Evolutionary conservation across 2,888 invertebrate genomes (phyloP).

Genomic region (Ethmia dodecea): DNA sequence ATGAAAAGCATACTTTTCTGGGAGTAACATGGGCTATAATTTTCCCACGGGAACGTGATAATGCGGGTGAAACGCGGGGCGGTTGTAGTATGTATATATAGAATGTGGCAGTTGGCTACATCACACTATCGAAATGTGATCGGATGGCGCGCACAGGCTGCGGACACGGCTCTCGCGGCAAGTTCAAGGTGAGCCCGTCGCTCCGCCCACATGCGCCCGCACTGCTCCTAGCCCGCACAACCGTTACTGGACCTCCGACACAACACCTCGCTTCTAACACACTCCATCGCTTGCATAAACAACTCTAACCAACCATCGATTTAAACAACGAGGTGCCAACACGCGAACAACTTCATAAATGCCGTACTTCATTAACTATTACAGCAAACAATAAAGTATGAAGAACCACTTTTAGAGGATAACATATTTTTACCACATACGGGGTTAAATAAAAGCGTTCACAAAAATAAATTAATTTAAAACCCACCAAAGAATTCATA

Average conservation of each 20-base stretch:
- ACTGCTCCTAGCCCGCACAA: constrained; percentile 55
- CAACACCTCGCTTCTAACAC: constrained; percentile 45
- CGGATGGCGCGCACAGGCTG: constrained; percentile 25
- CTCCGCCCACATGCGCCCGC: constrained; percentile 61
- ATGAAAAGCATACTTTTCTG: too few species aligned
- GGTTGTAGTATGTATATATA: constrained; percentile 2
- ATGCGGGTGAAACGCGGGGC: too few species aligned
- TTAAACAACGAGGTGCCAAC: constrained; percentile 36
- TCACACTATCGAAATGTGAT: constrained; percentile 38
- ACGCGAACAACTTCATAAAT: background rate
- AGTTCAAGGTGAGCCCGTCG: constrained; percentile 76
- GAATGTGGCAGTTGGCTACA: constrained; percentile 25
- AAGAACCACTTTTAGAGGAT: too few species aligned
- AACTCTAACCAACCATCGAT: constrained; percentile 43
- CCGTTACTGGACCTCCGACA: constrained; percentile 63
- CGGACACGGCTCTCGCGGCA: constrained; percentile 61
- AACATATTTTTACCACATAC: too few species aligned
- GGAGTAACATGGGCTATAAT: too few species aligned
- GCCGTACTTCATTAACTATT: too few species aligned
- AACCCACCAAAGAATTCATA: too few species aligned
- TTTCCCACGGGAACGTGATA: too few species aligned
- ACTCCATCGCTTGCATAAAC: constrained; percentile 20
- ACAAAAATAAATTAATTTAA: too few species aligned
- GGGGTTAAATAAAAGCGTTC: too few species aligned
- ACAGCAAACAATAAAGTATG: too few species aligned